These are phyloP conservation scores for Lepidurus apus DNA, from an alignment of 1,140 invertebrate genomes.

Conservation along the genomic window DNA sequence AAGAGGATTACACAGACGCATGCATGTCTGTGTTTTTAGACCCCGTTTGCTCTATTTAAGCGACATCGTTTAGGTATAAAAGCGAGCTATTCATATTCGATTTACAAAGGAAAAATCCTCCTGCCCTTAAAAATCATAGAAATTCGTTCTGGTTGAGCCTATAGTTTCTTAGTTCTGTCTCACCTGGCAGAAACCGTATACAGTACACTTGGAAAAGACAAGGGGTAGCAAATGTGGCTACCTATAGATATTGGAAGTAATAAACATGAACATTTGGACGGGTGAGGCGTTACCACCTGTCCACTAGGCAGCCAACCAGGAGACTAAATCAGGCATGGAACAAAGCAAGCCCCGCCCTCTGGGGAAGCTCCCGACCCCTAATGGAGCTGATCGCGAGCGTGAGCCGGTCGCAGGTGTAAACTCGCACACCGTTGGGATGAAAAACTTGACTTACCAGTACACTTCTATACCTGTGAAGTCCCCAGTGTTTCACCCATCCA, in stretches of 20 bases:
- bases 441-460: not conserved
- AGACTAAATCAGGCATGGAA: not conserved
- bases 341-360: not conserved
- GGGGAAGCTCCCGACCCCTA: constrained; percentile 7
- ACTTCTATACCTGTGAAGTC: not conserved
- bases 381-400: not conserved
- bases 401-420: constrained; percentile 13
- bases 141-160: too few relatives aligned
- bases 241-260: not conserved
- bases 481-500: not conserved
- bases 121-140: too few relatives aligned
- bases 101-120: too few relatives aligned
- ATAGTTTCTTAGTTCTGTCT: too few relatives aligned
- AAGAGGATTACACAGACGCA: too few relatives aligned
- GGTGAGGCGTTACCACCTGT: not conserved
- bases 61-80: too few relatives aligned
- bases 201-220: not conserved
- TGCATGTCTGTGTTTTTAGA: too few relatives aligned
- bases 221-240: not conserved
- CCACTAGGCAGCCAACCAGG: not conserved
- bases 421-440: not conserved
- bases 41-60: too few relatives aligned
- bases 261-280: not conserved
- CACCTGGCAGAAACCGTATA: too few relatives aligned
- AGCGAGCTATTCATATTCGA: too few relatives aligned